Conservation (phyloP, 2,797 vertebrate species). For the Botia kubotai region DNA sequence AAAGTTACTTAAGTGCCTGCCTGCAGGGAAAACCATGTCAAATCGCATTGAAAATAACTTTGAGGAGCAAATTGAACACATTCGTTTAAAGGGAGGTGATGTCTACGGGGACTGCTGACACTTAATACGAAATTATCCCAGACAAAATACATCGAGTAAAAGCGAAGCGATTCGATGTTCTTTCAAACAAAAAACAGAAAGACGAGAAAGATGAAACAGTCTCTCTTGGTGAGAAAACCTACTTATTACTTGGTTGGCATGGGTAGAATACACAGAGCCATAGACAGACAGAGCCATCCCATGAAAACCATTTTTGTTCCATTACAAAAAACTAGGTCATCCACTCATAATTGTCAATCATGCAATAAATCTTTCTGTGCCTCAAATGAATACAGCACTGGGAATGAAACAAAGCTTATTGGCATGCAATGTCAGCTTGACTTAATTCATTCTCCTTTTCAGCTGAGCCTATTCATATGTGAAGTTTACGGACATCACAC, state of each 20-base stretch:
- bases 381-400: constrained; percentile 87
- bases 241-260: constrained; percentile 72
- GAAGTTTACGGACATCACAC: constrained; percentile 78
- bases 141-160: constrained; percentile 53
- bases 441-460: constrained; percentile 88
- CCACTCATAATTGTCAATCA: constrained; percentile 93
- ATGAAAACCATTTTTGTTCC: constrained; percentile 87
- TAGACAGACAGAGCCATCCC: constrained; percentile 76
- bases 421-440: constrained; percentile 88
- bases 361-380: constrained; percentile 89
- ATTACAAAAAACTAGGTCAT: constrained; percentile 88
- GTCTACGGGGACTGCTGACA: constrained; percentile 53
- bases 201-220: constrained; percentile 33
- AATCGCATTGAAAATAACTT: constrained; percentile 57
- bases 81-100: constrained; percentile 49
- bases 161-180: constrained; percentile 58
- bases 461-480: constrained; percentile 85
- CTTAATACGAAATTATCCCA: constrained; percentile 56
- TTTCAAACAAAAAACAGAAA: constrained; percentile 54
- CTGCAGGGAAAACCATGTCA: constrained; percentile 59
- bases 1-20: constrained; percentile 54
- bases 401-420: constrained; percentile 91
- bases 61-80: constrained; percentile 51
- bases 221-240: constrained; percentile 67
- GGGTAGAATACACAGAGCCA: constrained; percentile 69